Conservation (phyloP, 2,797 vertebrate genomes). For the Cygnus olor region DNA sequence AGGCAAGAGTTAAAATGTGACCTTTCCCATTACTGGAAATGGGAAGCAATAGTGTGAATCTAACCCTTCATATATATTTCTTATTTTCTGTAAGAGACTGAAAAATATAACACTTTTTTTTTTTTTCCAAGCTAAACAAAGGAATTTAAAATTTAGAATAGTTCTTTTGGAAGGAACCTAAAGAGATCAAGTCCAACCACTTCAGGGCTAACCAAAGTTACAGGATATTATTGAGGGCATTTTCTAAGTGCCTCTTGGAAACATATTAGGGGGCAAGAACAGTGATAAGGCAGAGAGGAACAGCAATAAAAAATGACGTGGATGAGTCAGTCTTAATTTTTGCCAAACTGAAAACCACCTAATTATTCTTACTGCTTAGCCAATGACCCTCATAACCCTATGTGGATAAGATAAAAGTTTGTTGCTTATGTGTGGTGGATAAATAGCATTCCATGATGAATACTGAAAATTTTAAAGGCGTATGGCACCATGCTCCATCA, state of each 20-base stretch:
- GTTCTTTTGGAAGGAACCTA: background rate
- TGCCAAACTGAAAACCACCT: background rate
- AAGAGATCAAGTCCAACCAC: background rate
- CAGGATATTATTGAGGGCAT: background rate
- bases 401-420: background rate
- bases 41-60: background rate
- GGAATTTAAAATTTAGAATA: background rate
- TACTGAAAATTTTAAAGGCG: background rate
- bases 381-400: background rate
- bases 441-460: background rate
- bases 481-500: background rate
- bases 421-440: background rate
- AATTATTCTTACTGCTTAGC: background rate
- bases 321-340: background rate
- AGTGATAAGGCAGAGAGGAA: background rate
- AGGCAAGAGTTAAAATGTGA: background rate
- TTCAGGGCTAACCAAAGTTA: background rate
- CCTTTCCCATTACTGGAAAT: background rate
- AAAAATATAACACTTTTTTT: background rate
- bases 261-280: background rate
- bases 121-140: background rate
- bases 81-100: background rate
- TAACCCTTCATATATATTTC: background rate
- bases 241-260: background rate
- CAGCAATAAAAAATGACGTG: background rate